These are phyloP conservation scores for Mellilla xanthometata DNA, from an alignment of 2,888 invertebrate genomes.

Conservation along the genomic window DNA sequence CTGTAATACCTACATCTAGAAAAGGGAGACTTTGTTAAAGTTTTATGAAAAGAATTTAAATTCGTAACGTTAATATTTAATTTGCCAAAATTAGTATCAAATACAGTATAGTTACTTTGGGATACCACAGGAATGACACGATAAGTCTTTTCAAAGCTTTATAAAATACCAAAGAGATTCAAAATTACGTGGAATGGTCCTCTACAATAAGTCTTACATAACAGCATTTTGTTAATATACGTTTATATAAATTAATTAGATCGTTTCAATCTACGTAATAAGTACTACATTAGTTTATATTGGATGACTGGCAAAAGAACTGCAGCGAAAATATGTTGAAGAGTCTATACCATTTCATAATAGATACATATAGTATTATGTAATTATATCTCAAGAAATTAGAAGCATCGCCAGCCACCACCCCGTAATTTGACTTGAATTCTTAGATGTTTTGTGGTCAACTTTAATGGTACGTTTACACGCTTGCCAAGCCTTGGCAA, in stretches of 20 bases:
- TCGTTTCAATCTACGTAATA: background rate
- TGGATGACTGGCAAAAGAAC: background rate
- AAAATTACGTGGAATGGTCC: conserved; percentile 18
- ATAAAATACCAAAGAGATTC: conserved; percentile 31
- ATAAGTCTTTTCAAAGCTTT: conserved; percentile 31
- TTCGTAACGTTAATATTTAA: too few relatives aligned
- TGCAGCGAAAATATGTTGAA: too few relatives aligned
- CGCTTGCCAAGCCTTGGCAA: too few relatives aligned
- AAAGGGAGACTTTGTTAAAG: too few relatives aligned
- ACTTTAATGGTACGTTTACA: too few relatives aligned
- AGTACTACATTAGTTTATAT: background rate
- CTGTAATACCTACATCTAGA: conserved; percentile 1
- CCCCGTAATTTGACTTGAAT: conserved; percentile 18
- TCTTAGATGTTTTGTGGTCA: background rate
- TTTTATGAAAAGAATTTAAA: too few relatives aligned
- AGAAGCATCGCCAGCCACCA: conserved; percentile 8
- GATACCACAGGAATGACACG: conserved; percentile 59
- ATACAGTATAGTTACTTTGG: conserved; percentile 37
- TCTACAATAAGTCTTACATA: conserved; percentile 10
- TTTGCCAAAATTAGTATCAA: background rate
- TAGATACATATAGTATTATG: too few relatives aligned
- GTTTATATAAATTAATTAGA: background rate
- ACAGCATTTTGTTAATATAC: conserved; percentile 13
- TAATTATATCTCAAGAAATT: background rate
- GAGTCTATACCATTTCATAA: too few relatives aligned